Evolutionary conservation across 2,888 invertebrate genomes (phyloP).

Genomic region (Hipparchia sbordonii): DNA sequence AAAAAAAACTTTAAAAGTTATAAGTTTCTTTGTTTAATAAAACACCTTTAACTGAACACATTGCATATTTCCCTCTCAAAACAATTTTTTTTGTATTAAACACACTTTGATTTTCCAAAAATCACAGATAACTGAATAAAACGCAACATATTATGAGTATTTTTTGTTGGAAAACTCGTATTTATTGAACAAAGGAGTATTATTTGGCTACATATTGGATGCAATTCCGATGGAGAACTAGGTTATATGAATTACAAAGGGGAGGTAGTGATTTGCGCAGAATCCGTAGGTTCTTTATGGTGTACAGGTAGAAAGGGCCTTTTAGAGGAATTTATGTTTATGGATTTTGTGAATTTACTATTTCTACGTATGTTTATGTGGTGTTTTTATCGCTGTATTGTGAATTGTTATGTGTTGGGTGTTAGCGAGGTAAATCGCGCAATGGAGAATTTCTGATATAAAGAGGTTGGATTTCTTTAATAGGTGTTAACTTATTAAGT

Average conservation of each 20-base stretch:
- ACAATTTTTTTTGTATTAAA: conserved; percentile 18
- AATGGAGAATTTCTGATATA: background rate
- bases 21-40: background rate
- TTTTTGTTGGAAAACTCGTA: background rate
- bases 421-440: background rate
- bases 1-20: conserved; percentile 5
- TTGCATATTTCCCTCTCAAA: conserved; percentile 5
- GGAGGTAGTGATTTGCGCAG: conserved; percentile 69
- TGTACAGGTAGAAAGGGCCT: conserved; percentile 48
- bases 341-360: conserved; percentile 47
- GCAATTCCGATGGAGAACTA: conserved; percentile 54
- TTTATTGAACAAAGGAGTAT: conserved; percentile 36
- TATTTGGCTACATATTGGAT: conserved; percentile 52
- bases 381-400: conserved; percentile 6
- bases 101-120: background rate
- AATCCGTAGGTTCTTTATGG: conserved; percentile 53
- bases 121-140: conserved; percentile 1
- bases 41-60: background rate
- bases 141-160: background rate
- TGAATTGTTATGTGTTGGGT: background rate
- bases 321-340: conserved; percentile 43
- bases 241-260: conserved; percentile 75
- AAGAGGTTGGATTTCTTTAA: background rate
- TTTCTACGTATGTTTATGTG: conserved; percentile 2
- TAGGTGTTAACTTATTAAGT: background rate